Evolutionary conservation across 2,888 invertebrate species (phyloP).

Genomic region (Hedya salicella): DNA sequence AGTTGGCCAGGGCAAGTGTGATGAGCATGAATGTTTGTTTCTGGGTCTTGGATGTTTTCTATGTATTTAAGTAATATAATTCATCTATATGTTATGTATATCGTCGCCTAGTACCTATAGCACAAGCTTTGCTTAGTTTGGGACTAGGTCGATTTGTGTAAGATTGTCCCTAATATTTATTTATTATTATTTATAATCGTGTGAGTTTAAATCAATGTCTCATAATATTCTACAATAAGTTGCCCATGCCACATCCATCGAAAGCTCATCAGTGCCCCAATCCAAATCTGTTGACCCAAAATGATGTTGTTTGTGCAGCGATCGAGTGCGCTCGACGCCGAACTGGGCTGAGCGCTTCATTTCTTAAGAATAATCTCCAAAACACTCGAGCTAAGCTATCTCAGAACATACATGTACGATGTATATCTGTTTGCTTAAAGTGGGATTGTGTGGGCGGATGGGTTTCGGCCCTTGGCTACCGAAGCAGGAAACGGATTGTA

Average conservation of each 20-base stretch:
- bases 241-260: slow-evolving; percentile 18
- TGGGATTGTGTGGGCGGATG: slow-evolving; percentile 36
- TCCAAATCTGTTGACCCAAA: slow-evolving; percentile 45
- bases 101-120: too few species aligned
- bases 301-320: slow-evolving; percentile 39
- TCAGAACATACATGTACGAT: slow-evolving; percentile 15
- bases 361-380: slow-evolving; percentile 43
- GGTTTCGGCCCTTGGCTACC: slow-evolving; percentile 12
- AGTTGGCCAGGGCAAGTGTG: too few species aligned
- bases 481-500: neutral
- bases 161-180: too few species aligned
- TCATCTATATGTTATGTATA: too few species aligned
- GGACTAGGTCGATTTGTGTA: too few species aligned
- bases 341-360: slow-evolving; percentile 47
- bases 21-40: too few species aligned
- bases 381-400: slow-evolving; percentile 32
- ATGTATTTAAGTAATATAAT: too few species aligned
- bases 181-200: too few species aligned
- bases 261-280: slow-evolving; percentile 18
- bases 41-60: too few species aligned
- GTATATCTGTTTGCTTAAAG: slow-evolving; percentile 27
- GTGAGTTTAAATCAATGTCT: too few species aligned
- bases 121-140: too few species aligned
- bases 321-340: slow-evolving; percentile 34
- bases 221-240: too few species aligned